These are phyloP conservation scores for Panthera uncia DNA, from an alignment of 2,113 vertebrate genomes.

Conservation along the genomic window DNA sequence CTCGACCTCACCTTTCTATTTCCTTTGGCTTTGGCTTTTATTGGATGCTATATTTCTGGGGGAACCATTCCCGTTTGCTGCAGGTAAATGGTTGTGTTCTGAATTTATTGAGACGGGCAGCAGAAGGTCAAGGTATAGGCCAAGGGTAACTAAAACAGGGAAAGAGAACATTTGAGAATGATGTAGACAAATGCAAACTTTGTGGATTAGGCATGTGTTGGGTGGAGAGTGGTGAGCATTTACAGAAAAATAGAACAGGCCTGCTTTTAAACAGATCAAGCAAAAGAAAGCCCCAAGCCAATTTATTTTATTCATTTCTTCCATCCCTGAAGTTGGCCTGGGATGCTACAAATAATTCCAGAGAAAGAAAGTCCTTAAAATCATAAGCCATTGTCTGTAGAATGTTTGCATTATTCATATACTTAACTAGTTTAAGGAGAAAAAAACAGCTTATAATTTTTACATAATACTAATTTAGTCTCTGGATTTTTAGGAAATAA, in stretches of 20 bases:
- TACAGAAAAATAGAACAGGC: background rate
- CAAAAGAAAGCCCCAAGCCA: background rate
- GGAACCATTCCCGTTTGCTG: slow-evolving; percentile 46
- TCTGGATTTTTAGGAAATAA: background rate
- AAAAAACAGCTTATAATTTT: background rate
- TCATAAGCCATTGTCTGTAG: fast-evolving
- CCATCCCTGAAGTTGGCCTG: background rate
- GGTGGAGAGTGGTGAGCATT: background rate
- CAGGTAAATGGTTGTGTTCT: slow-evolving; percentile 60
- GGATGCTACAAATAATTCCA: background rate
- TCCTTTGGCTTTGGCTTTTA: slow-evolving; percentile 56
- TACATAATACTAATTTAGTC: background rate
- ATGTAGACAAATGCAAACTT: background rate
- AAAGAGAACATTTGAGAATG: background rate
- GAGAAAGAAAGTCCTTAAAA: background rate
- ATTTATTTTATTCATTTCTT: background rate
- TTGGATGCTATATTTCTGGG: slow-evolving; percentile 67
- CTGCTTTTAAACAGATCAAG: background rate
- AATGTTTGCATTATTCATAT: background rate
- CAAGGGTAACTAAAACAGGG: slow-evolving; percentile 68
- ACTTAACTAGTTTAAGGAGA: background rate
- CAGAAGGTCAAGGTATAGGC: slow-evolving; percentile 48
- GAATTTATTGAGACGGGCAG: slow-evolving; percentile 66
- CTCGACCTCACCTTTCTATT: slow-evolving; percentile 58
- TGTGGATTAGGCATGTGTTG: background rate